Percentiles rank a stretch among this genome's conserved stretches.
phyloP scores from a whole-genome alignment of 2,888 invertebrate species.

The Cecidostiba fungosa region DNA sequence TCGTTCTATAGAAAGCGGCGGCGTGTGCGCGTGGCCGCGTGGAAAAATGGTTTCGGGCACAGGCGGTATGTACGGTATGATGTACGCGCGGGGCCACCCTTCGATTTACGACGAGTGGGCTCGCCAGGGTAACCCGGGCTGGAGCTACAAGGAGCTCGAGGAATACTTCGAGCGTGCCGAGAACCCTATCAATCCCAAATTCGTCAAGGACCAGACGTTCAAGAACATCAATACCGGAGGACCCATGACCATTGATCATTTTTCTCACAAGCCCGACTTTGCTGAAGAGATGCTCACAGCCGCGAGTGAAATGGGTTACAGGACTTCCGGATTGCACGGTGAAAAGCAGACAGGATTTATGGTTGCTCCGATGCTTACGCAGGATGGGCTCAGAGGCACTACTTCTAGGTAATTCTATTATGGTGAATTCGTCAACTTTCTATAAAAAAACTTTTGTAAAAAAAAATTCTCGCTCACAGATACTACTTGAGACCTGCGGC shows the following conservation, averaged over 20 bases:
- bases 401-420: slow-evolving; percentile 75
- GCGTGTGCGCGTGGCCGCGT: slow-evolving; percentile 81
- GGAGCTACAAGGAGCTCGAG: slow-evolving; percentile 82
- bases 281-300: slow-evolving; percentile 73
- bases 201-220: slow-evolving; percentile 68
- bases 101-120: slow-evolving; percentile 83
- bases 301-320: slow-evolving; percentile 78
- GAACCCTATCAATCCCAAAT: slow-evolving; percentile 74
- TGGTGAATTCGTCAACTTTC: neutral
- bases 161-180: slow-evolving; percentile 82
- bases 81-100: slow-evolving; percentile 83
- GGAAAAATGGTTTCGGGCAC: slow-evolving; percentile 84
- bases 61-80: slow-evolving; percentile 84
- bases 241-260: slow-evolving; percentile 76
- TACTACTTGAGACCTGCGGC: slow-evolving; percentile 81
- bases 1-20: slow-evolving; percentile 70
- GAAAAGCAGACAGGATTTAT: slow-evolving; percentile 78
- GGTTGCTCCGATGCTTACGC: slow-evolving; percentile 79
- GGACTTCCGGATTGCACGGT: slow-evolving; percentile 71
- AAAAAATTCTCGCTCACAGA: slow-evolving; percentile 67
- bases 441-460: neutral
- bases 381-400: slow-evolving; percentile 81
- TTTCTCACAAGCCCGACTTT: slow-evolving; percentile 74
- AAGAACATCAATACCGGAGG: slow-evolving; percentile 65
- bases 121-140: slow-evolving; percentile 81